Percentiles rank a stretch among this genome's conserved stretches.
phyloP scores from a whole-genome alignment of 92 coral and sea anemone species.

The Zoanthus sansibaricus region DNA sequence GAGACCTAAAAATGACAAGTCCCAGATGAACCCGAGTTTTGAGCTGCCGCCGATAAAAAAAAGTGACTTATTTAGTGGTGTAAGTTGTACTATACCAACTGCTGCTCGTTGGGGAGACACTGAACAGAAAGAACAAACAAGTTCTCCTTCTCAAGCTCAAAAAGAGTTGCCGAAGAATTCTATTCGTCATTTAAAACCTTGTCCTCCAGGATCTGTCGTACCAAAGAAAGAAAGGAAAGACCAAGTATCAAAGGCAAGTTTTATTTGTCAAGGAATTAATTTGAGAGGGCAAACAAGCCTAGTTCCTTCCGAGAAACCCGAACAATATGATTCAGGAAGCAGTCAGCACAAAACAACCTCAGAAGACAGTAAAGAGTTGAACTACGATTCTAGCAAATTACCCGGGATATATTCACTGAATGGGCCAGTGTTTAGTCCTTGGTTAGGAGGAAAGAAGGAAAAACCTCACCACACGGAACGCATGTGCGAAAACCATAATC shows the following conservation, averaged over 20 bases:
- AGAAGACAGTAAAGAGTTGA: background rate
- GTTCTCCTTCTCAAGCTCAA: background rate
- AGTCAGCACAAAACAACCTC: background rate
- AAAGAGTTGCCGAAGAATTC: conserved; percentile 15
- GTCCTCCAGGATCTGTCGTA: conserved; percentile 41
- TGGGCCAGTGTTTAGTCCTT: conserved; percentile 40
- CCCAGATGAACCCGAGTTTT: too few species aligned
- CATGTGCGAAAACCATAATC: background rate
- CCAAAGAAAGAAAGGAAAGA: background rate
- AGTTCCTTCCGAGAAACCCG: background rate
- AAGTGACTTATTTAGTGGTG: background rate
- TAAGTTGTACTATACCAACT: background rate
- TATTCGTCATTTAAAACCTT: conserved; percentile 24
- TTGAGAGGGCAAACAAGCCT: background rate
- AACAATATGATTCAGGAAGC: background rate
- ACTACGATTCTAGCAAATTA: background rate
- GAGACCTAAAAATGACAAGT: too few species aligned
- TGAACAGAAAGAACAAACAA: background rate
- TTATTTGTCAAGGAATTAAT: conserved; percentile 28
- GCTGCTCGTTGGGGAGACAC: background rate
- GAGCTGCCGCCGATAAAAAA: too few species aligned
- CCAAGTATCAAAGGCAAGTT: background rate
- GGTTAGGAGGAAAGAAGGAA: conserved; percentile 52
- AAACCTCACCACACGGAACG: background rate
- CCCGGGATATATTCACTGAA: background rate